These are phyloP conservation scores for Andrena praecox DNA, from an alignment of 2,888 invertebrate genomes.

Conservation along the genomic window DNA sequence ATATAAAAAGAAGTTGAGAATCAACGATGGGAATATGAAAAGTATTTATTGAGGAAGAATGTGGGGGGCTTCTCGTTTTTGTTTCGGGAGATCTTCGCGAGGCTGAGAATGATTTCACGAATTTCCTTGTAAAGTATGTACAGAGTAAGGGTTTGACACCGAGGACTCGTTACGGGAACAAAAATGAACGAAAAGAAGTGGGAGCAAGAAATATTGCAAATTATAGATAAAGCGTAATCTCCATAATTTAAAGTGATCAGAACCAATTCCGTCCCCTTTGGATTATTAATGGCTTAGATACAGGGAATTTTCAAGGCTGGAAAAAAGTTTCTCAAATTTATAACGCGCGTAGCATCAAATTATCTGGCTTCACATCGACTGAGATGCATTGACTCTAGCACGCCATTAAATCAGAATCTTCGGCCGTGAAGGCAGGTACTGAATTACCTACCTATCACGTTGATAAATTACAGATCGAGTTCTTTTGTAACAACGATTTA, in stretches of 20 bases:
- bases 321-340: conserved; percentile 6
- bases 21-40: background rate
- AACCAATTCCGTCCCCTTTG: background rate
- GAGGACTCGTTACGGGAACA: background rate
- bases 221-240: background rate
- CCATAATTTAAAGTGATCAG: background rate
- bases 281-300: background rate
- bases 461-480: conserved; percentile 1
- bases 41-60: background rate
- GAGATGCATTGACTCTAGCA: background rate
- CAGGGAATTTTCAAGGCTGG: background rate
- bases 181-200: background rate
- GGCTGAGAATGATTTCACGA: no score
- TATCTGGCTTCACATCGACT: background rate
- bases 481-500: conserved; percentile 8
- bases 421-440: background rate
- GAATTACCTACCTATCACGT: background rate
- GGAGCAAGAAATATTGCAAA: background rate
- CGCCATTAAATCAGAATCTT: conserved; percentile 13
- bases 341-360: background rate
- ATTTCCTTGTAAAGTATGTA: no score
- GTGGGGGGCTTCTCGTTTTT: background rate
- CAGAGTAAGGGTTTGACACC: background rate
- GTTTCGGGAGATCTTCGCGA: background rate
- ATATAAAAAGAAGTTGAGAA: background rate